These are phyloP conservation scores for Sinocyclocheilus rhinocerous DNA, from an alignment of 2,113 vertebrate species.

Conservation along the genomic window DNA sequence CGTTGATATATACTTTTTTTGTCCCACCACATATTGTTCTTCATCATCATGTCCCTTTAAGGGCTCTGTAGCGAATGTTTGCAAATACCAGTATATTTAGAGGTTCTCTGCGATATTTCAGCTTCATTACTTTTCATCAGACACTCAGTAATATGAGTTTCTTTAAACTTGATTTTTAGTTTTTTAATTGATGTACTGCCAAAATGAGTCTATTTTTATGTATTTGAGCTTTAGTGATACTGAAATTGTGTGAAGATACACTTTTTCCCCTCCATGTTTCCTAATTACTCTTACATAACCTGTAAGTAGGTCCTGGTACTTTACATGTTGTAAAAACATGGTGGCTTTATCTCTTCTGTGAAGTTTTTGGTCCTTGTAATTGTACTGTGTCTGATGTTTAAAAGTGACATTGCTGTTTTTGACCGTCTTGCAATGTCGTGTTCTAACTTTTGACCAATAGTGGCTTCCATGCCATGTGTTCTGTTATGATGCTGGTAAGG, in stretches of 20 bases:
- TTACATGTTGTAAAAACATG: conserved; percentile 77
- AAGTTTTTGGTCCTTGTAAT: conserved; percentile 66
- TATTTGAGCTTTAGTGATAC: conserved; percentile 17
- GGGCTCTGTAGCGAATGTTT: neutral
- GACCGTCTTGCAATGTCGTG: conserved; percentile 66
- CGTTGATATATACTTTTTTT: neutral
- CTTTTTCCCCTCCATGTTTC: neutral
- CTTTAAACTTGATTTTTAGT: neutral
- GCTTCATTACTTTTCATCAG: neutral
- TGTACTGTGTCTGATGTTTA: conserved; percentile 57
- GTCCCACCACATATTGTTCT: neutral
- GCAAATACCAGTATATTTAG: neutral
- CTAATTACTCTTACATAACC: neutral
- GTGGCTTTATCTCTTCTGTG: conserved; percentile 77
- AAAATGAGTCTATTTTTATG: conserved; percentile 38
- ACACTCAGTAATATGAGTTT: neutral
- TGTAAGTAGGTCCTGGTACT: conserved; percentile 66
- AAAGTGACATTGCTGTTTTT: conserved; percentile 65
- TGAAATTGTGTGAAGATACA: neutral
- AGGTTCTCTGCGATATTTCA: neutral
- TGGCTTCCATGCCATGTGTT: conserved; percentile 44
- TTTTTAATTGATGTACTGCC: conserved; percentile 40
- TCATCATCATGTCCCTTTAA: conserved; percentile 3
- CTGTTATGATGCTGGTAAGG: conserved; percentile 62
- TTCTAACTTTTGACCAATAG: conserved; percentile 60